Conservation (phyloP, 2,797 vertebrate genomes). For the Enteromius paludinosus region DNA sequence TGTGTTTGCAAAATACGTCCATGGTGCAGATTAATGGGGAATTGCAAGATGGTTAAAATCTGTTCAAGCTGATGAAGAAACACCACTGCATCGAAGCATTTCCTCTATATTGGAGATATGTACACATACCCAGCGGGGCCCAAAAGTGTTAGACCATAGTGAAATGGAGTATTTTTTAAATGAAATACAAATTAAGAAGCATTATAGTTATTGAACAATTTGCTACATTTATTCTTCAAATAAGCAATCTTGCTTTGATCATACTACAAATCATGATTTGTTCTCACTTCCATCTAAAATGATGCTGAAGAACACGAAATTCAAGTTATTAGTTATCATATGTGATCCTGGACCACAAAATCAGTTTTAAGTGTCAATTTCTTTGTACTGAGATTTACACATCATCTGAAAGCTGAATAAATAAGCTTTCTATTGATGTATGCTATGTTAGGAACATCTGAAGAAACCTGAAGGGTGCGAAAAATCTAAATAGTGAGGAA, state of each 20-base stretch:
- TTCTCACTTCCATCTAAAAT: not conserved
- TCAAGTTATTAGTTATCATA: not conserved
- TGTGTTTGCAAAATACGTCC: conserved; percentile 40
- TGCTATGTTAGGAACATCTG: too few species aligned
- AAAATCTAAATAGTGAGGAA: too few species aligned
- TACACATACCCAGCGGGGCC: not conserved
- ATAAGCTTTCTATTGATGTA: too few species aligned
- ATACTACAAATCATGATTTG: not conserved
- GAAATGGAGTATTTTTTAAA: not conserved
- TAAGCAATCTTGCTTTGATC: not conserved
- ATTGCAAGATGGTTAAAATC: conserved; percentile 30
- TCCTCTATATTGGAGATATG: not conserved
- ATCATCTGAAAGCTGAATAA: too few species aligned
- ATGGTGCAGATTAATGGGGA: conserved; percentile 40
- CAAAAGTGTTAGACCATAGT: not conserved
- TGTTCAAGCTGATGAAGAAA: conserved; percentile 25
- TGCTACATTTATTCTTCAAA: not conserved
- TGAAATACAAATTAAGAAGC: not conserved
- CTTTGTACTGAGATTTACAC: too few species aligned
- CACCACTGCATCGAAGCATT: not conserved
- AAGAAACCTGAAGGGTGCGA: too few species aligned
- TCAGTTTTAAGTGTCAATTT: too few species aligned
- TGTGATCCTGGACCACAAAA: too few species aligned
- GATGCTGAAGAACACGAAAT: not conserved
- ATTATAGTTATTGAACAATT: not conserved